Evolutionary conservation across 1,140 invertebrate genomes (phyloP), one percentile per base, ranked within the genome.

Genomic region (Saccostrea glomerata): DNA sequence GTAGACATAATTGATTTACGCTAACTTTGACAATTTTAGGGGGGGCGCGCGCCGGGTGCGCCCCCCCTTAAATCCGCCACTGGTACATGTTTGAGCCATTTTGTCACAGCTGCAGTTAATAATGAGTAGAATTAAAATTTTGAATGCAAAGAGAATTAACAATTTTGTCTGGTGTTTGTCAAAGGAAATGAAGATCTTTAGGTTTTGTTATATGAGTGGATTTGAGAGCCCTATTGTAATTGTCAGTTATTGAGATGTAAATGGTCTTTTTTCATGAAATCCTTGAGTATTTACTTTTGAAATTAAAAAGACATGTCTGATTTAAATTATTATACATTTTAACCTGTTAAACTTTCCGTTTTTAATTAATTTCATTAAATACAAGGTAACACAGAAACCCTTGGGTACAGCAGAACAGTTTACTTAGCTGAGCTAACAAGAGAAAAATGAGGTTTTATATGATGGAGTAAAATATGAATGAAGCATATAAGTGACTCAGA

Each of bases 141-240:
- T 77, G 47, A 17, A 77, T 77, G 25, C 11, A 77, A 77, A 77
- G 25, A 30, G 70, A 30, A 77, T 77, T 77, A 77, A 36, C 25
- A 77, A 77, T 40, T 77, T 25, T 36, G 23, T 17, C 4, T n/a
- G n/a, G 2, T 63, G 2, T 63, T 63, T 63, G 58, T 47, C 58
- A 63, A 63, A 63, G 17, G 58, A 63, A 63, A 63, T 63, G 15
- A 63, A 63, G n/a, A 30, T 30, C 25, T 77, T 36, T 11, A 36
- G 13, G 30, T 77, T 36, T 77, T 30, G 25, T 77, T 36, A 77
- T 30, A 17, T 77, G 11, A 25, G 13, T 17, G 30, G 25, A 63
- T 63, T 77, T 36, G 30, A 77, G 70, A 30, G 70, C 11, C 4
- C 11, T 15, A 36, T 77, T 77, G 25, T 77, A 30, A 77, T 25